These are phyloP conservation scores for Moxostoma hubbsi DNA, from an alignment of 2,797 vertebrate species.

Conservation along the genomic window DNA sequence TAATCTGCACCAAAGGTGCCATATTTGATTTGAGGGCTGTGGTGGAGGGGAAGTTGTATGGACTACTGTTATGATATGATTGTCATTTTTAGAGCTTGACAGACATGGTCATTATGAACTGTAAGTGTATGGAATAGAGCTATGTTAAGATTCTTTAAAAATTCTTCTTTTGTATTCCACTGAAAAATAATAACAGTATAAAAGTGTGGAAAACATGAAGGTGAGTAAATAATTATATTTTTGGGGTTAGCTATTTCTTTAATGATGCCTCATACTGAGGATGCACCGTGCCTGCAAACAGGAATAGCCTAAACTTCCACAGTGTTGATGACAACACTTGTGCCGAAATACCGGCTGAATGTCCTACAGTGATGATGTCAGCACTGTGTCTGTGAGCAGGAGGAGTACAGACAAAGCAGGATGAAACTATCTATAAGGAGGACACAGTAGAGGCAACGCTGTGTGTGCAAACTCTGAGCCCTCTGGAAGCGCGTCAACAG, in stretches of 20 bases:
- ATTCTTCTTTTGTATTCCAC: too few species aligned
- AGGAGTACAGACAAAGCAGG: constrained; percentile 92
- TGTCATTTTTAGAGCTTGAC: too few species aligned
- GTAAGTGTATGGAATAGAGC: too few species aligned
- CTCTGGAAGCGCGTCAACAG: constrained; percentile 89
- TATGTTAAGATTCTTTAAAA: too few species aligned
- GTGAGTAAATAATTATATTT: too few species aligned
- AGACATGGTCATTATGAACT: too few species aligned
- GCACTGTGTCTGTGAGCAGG: constrained; percentile 92
- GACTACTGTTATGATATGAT: too few species aligned
- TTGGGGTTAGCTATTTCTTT: not conserved
- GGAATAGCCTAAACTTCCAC: not conserved
- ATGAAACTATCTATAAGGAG: constrained; percentile 91
- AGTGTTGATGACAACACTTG: not conserved
- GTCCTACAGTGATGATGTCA: constrained; percentile 65
- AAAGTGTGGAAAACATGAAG: too few species aligned
- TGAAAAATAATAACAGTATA: too few species aligned
- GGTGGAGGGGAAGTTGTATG: too few species aligned
- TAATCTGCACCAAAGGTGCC: too few species aligned
- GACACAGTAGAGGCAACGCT: constrained; percentile 91
- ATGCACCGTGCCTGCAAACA: not conserved
- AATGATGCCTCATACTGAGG: constrained; percentile 24
- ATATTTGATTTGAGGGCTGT: too few species aligned
- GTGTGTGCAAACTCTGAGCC: constrained; percentile 87
- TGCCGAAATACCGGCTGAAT: not conserved